Conservation (phyloP, 2,797 vertebrate genomes). For the Hozukius guyotensis region DNA sequence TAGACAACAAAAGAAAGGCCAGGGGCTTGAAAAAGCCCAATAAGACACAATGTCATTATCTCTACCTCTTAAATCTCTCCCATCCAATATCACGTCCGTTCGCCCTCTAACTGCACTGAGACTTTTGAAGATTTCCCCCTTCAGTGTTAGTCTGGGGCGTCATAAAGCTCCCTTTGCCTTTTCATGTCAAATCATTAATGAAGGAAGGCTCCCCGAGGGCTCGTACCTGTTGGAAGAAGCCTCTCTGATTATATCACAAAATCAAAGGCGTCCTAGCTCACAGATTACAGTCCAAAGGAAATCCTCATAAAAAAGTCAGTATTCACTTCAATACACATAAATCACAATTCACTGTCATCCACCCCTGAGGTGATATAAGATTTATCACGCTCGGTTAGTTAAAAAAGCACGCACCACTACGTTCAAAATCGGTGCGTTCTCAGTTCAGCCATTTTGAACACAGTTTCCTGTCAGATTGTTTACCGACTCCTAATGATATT, state of each 20-base stretch:
- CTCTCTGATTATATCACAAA: conserved; percentile 38
- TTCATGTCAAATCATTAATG: conserved; percentile 60
- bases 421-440: neutral
- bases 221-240: conserved; percentile 45
- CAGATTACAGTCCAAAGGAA: conserved; percentile 51
- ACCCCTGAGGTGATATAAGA: conserved; percentile 5
- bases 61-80: conserved; percentile 32
- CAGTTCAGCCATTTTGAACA: conserved; percentile 10
- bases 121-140: conserved; percentile 37
- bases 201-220: conserved; percentile 37
- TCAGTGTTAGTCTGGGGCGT: conserved; percentile 19
- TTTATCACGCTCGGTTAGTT: conserved; percentile 2
- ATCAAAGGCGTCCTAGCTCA: conserved; percentile 49
- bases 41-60: conserved; percentile 21
- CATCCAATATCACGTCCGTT: neutral
- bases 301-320: conserved; percentile 23
- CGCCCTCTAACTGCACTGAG: conserved; percentile 2
- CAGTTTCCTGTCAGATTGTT: conserved; percentile 29
- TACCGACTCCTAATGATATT: conserved; percentile 45
- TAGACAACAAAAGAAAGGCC: neutral
- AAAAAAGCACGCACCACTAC: neutral
- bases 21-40: neutral
- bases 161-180: conserved; percentile 46
- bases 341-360: conserved; percentile 13
- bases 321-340: neutral